phyloP scores from a whole-genome alignment of 2,797 vertebrate genomes.

The Hoplostethus atlanticus region DNA sequence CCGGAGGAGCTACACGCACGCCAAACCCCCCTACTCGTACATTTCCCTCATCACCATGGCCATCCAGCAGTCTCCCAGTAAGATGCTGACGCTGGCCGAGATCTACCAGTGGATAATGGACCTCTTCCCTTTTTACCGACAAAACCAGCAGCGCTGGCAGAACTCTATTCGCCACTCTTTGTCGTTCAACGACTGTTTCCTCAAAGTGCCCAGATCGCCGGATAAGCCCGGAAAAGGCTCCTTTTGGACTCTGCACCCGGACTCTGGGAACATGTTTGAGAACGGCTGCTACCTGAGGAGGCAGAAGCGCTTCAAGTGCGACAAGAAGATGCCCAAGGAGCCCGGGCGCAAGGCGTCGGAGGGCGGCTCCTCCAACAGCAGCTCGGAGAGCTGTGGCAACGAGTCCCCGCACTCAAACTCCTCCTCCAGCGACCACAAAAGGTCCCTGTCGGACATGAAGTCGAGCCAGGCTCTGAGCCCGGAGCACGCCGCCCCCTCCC shows the following conservation, averaged over 20 bases:
- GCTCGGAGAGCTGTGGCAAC: conserved; percentile 90
- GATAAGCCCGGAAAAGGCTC: conserved; percentile 96
- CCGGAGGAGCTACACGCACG: conserved; percentile 96
- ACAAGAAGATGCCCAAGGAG: conserved; percentile 90
- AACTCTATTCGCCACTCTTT: conserved; percentile 95
- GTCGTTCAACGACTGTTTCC: conserved; percentile 96
- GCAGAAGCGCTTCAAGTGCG: conserved; percentile 98
- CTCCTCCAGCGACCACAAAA: conserved; percentile 93
- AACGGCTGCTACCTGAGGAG: conserved; percentile 96
- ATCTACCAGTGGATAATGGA: conserved; percentile 99
- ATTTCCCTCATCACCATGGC: conserved; percentile 99
- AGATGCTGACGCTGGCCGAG: conserved; percentile 97
- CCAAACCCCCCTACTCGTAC: conserved; percentile 96
- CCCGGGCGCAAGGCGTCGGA: conserved; percentile 80
- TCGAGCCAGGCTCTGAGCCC: conserved; percentile 89
- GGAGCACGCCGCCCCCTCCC: conserved; percentile 86
- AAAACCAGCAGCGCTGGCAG: conserved; percentile 98
- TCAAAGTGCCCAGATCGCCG: conserved; percentile 93
- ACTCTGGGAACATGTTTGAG: conserved; percentile 99
- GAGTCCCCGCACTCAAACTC: conserved; percentile 93
- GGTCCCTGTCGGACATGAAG: conserved; percentile 93
- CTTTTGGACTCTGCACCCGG: conserved; percentile 97
- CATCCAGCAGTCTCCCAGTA: conserved; percentile 95
- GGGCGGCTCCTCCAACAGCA: conserved; percentile 85
- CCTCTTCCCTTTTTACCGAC: conserved; percentile 96